These are phyloP conservation scores for Leguminivora glycinivorella DNA, from an alignment of 1,140 invertebrate species.

Conservation along the genomic window DNA sequence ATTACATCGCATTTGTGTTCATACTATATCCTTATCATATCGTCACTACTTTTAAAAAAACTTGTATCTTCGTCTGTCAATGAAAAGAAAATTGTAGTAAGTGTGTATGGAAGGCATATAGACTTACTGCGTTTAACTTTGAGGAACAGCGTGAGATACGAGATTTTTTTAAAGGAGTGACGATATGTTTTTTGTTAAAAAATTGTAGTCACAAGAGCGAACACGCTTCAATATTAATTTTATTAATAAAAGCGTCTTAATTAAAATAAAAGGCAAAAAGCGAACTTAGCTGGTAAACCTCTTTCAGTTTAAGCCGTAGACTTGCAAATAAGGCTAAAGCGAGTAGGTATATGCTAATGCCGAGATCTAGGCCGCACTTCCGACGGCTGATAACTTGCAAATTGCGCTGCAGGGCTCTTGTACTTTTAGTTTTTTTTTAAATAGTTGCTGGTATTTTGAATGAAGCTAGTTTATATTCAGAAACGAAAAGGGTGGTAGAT, in stretches of 20 bases:
- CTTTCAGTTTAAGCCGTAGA: neutral
- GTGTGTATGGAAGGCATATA: no score
- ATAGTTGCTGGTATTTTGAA: constrained; percentile 29
- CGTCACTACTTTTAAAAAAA: no score
- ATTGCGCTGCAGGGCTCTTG: constrained; percentile 39
- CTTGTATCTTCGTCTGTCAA: no score
- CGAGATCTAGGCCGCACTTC: constrained; percentile 58
- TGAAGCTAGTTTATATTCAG: constrained; percentile 20
- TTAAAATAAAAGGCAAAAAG: neutral
- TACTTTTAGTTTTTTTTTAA: constrained; percentile 18
- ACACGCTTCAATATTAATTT: neutral
- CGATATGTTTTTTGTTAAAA: neutral
- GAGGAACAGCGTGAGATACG: no score
- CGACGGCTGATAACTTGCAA: constrained; percentile 62
- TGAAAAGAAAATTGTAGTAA: no score
- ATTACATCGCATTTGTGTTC: no score
- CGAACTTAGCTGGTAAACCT: neutral
- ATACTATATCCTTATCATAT: no score
- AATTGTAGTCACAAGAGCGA: neutral
- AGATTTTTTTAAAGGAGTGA: no score
- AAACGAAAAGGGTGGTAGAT: neutral
- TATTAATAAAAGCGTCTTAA: neutral
- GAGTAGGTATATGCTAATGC: constrained; percentile 47
- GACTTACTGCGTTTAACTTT: no score
- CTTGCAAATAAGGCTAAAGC: constrained; percentile 41